These are phyloP conservation scores for Patella depressa DNA, from an alignment of 2,888 invertebrate species.

Conservation along the genomic window DNA sequence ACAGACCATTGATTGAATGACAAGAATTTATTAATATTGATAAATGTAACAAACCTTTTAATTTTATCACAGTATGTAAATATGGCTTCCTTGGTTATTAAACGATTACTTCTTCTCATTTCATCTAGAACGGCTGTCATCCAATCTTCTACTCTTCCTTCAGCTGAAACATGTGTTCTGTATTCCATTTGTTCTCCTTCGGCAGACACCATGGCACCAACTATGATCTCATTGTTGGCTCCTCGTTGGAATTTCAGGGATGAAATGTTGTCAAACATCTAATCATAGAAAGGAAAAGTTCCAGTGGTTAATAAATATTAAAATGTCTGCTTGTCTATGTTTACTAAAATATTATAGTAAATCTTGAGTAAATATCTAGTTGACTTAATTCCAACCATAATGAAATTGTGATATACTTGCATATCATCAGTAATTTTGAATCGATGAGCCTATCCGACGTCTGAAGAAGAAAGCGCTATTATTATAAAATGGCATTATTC, in stretches of 20 bases:
- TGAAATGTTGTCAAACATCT: slow-evolving; percentile 94
- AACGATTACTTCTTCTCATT: slow-evolving; percentile 88
- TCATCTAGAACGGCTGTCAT: slow-evolving; percentile 88
- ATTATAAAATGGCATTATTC: background rate
- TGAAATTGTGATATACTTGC: too few relatives aligned
- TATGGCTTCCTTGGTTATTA: slow-evolving; percentile 87
- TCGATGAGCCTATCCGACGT: too few relatives aligned
- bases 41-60: slow-evolving; percentile 74
- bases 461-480: too few relatives aligned
- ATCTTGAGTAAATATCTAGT: too few relatives aligned
- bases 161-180: slow-evolving; percentile 79
- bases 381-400: too few relatives aligned
- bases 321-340: too few relatives aligned
- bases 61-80: slow-evolving; percentile 86
- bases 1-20: too few relatives aligned
- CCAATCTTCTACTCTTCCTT: slow-evolving; percentile 92
- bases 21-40: too few relatives aligned
- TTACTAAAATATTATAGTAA: too few relatives aligned
- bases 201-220: slow-evolving; percentile 87
- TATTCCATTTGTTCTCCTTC: slow-evolving; percentile 92
- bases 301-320: too few relatives aligned
- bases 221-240: slow-evolving; percentile 78
- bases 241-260: slow-evolving; percentile 81
- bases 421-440: too few relatives aligned
- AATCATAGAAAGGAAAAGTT: slow-evolving; percentile 31